A percentile compares a stretch with the other conserved stretches of the same genome.
These are phyloP conservation scores for Platichthys flesus DNA, from an alignment of 2,113 vertebrate genomes.

Conservation along the genomic window DNA sequence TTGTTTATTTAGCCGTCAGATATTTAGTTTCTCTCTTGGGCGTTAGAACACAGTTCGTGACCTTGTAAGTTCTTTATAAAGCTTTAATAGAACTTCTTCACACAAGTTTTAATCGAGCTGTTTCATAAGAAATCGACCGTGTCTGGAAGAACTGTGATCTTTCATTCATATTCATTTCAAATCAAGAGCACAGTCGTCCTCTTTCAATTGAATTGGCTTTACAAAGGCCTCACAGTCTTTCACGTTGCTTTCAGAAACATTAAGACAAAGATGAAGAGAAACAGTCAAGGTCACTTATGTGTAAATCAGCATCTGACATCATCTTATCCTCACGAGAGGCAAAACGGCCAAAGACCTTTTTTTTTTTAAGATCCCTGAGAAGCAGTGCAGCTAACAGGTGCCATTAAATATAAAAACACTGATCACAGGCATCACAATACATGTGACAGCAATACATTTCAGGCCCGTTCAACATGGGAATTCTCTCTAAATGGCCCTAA, in stretches of 20 bases:
- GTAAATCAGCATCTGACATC: slow-evolving; percentile 12
- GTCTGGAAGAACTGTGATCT: too few species aligned
- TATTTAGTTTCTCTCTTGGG: too few species aligned
- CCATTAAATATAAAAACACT: slow-evolving; percentile 18
- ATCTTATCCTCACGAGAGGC: neutral
- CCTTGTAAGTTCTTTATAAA: too few species aligned
- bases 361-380: slow-evolving; percentile 5
- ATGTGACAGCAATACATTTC: slow-evolving; percentile 28
- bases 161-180: neutral
- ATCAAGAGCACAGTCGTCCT: neutral
- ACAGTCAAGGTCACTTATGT: neutral
- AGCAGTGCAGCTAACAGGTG: neutral
- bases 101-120: too few species aligned
- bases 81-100: too few species aligned
- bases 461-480: slow-evolving; percentile 16
- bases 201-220: slow-evolving; percentile 23
- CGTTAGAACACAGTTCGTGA: too few species aligned
- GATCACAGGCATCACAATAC: slow-evolving; percentile 17
- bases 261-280: neutral
- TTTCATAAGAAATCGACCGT: too few species aligned
- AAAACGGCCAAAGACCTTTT: neutral
- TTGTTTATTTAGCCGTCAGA: neutral
- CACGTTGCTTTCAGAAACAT: neutral
- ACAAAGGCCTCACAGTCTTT: neutral
- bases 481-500: slow-evolving; percentile 58